Percentiles rank a stretch among this genome's conserved stretches.
These are phyloP conservation scores for Ammodytes marinus DNA, from an alignment of 2,113 vertebrate genomes.

Conservation along the genomic window DNA sequence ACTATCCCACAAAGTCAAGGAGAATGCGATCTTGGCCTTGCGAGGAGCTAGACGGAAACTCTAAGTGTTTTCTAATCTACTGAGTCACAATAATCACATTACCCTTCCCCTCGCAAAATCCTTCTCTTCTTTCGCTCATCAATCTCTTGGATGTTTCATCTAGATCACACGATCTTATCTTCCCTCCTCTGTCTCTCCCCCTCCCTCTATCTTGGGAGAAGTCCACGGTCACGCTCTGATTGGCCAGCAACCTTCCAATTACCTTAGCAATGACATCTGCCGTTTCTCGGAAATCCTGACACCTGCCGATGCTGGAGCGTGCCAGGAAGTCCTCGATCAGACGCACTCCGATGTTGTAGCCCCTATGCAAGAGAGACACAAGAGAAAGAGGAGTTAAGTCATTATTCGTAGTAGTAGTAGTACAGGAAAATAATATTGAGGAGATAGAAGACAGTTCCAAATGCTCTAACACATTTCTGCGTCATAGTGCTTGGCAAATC, in stretches of 20 bases:
- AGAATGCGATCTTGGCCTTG: slow-evolving; percentile 28
- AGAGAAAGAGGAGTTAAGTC: not conserved
- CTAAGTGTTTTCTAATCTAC: slow-evolving; percentile 19
- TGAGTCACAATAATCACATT: not conserved
- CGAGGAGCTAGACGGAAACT: slow-evolving; percentile 32
- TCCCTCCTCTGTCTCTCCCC: slow-evolving; percentile 6
- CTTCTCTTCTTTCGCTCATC: not conserved
- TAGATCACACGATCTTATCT: not conserved
- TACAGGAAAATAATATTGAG: not conserved
- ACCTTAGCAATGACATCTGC: slow-evolving; percentile 99
- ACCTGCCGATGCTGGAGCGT: slow-evolving; percentile 96
- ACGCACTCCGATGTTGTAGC: slow-evolving; percentile 98
- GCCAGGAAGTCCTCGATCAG: slow-evolving; percentile 99
- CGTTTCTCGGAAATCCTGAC: slow-evolving; percentile 99
- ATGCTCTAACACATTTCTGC: slow-evolving; percentile 16
- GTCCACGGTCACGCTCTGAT: slow-evolving; percentile 58
- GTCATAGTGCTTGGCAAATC: slow-evolving; percentile 35
- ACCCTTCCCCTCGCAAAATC: not conserved
- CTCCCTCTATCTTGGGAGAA: slow-evolving; percentile 46
- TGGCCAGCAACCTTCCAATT: slow-evolving; percentile 63
- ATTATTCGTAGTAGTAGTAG: not conserved
- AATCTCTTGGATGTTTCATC: not conserved
- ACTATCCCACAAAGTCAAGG: slow-evolving; percentile 16
- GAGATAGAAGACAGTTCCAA: slow-evolving; percentile 4
- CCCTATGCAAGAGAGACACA: slow-evolving; percentile 81